Base-by-base conservation (phyloP, 2,113 vertebrate genomes). In the Trogon surrucura region DNA sequence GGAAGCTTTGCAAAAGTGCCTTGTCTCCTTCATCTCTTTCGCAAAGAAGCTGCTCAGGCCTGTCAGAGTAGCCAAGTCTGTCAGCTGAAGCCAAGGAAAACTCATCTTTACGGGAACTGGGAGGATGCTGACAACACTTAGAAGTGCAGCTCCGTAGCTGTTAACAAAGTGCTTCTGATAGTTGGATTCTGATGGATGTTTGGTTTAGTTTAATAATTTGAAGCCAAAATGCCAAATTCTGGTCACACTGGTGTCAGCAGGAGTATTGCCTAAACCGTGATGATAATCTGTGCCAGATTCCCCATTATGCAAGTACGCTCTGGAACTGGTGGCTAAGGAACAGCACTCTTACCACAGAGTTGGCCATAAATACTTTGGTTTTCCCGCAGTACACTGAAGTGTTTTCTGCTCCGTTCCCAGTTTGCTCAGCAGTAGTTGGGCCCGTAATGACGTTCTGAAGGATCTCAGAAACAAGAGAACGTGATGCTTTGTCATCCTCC, bases 351-450 rank as follows among this genome's bases (percentile, higher is more conserved):
- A 99, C 99, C 98, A 97, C 97, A 11, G 88, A 88, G 53, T 98
- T 98, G 0, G 98, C 99, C 97, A 99, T 97, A 96, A 99, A 99
- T 34, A 99, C 98, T 98, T 99, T 99, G 67, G 99, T 99, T 91
- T 94, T 98, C 65, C 99, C 99, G 26, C 99, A 99, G 85, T 98
- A 99, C 77, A 98, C 97, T 32, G 98, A 86, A 10, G 83, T n/a
- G 22, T 38, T 95, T 34, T 6, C 82, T 34, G 94, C 86, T 73
- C 85, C 85, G 53, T 82, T 86, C 82, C 95, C 93, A 10, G 47
- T 25, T 13, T 64, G 81, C 69, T 81, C 74, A 30, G 83, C 86
- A 29, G 92, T 18, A 23, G 13, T 69, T 82, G 57, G 83, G 54
- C 70, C 32, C 5, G 0, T 7, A 4, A 66, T 18, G 18, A 48